A percentile compares a stretch with the other conserved stretches of the same genome.
Evolutionary conservation across 2,113 vertebrate species (phyloP).

Genomic region (Larimichthys crocea): DNA sequence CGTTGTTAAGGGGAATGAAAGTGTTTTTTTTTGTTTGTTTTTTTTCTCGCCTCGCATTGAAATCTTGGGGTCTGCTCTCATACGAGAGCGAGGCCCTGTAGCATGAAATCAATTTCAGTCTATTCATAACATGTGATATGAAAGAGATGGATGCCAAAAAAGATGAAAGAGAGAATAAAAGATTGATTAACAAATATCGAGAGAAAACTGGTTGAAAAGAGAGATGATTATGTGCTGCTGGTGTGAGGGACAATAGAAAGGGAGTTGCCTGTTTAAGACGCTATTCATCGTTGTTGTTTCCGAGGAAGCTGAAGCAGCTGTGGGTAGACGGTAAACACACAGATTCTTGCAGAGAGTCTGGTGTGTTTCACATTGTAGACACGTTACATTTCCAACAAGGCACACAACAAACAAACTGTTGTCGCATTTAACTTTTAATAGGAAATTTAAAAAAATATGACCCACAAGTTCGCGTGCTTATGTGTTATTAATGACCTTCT

Average conservation of each 20-base stretch:
- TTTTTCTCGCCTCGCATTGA: constrained; percentile 1
- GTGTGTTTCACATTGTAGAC: background rate
- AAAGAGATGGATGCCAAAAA: constrained; percentile 37
- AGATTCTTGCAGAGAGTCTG: constrained; percentile 11
- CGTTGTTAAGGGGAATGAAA: constrained; percentile 27
- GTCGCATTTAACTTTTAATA: background rate
- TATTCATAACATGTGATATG: constrained; percentile 39
- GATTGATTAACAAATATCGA: constrained; percentile 53
- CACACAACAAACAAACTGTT: background rate
- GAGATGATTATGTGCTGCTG: constrained; percentile 42
- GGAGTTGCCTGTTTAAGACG: constrained; percentile 43
- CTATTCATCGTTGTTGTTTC: constrained; percentile 45
- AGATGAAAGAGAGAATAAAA: constrained; percentile 48
- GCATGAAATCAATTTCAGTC: constrained; percentile 59
- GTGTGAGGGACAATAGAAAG: constrained; percentile 27
- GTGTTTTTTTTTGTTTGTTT: background rate
- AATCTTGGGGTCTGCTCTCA: constrained; percentile 19
- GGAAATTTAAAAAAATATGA: background rate
- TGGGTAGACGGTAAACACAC: constrained; percentile 8
- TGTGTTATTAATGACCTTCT: constrained; percentile 18
- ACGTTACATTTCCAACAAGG: constrained; percentile 19
- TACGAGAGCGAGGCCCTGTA: constrained; percentile 21
- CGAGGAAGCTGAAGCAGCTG: constrained; percentile 35
- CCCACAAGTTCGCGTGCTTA: too few species aligned
- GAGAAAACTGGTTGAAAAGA: constrained; percentile 19